Base-by-base conservation (phyloP, 2,888 invertebrate genomes). In the Oscheius myriophilus region DNA sequence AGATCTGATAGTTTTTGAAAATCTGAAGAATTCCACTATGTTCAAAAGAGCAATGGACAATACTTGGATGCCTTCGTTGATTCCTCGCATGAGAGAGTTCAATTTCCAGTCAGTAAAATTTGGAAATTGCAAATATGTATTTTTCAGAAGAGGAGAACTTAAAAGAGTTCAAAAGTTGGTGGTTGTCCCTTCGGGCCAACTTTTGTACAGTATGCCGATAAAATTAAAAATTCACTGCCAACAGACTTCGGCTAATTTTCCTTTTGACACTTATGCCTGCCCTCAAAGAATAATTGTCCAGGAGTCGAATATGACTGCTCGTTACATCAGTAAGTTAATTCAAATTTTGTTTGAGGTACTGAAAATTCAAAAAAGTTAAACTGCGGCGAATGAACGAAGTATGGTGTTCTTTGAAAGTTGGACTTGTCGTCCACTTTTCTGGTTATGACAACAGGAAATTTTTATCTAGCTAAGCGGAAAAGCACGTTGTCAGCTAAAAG, bases 231-330 rank as follows among this genome's bases (percentile, higher is more conserved):
- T 61, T n/a, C 21, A 61, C 46, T 61, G 61, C 33, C 16, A 23
- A 21, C 61, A 61, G 46, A 46, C 9, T 21, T 49, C 61, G 23
- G 33, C 26, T 33, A 33, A 33, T n/a, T 61, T 61, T 61, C 61
- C 61, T 25, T 61, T 26, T 46, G 61, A 61, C 2, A 45, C n/a
- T 9, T 61, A 61, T 33, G n/a, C n/a, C 4, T 61, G 61, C 16
- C 39, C 21, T n/a, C 61, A 46, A 2, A 33, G 33, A 9, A 33
- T 33, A 6, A 33, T 33, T 9, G 33, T 33, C 9, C 33, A 33
- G 33, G 33, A 33, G 33, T 33, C 33, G 33, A 33, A 33, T 33
- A 3, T 6, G 33, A 33, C 33, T 33, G 33, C 9, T 33, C 33
- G 33, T 6, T 33, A 33, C 33, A 33, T 33, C 3, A 33, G 33